These are phyloP conservation scores for Sinotaia quadrata DNA, from an alignment of 2,888 invertebrate species.

Conservation along the genomic window DNA sequence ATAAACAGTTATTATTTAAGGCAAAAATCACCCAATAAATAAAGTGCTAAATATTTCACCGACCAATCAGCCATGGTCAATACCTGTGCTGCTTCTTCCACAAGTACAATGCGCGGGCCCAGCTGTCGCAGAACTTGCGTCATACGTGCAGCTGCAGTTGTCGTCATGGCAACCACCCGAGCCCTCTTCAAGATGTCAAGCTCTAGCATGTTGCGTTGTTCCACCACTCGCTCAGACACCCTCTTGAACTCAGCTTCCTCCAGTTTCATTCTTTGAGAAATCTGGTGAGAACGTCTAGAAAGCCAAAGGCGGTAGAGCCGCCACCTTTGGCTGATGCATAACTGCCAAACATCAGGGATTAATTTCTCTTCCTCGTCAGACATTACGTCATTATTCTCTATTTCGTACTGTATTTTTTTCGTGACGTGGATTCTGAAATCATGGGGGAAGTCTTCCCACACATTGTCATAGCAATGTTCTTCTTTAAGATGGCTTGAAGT, in stretches of 20 bases:
- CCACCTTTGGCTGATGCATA: slow-evolving; percentile 67
- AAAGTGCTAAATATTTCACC: no score
- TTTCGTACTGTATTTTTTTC: neutral
- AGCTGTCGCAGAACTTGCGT: slow-evolving; percentile 34
- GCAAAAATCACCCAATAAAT: no score
- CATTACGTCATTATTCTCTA: slow-evolving; percentile 19
- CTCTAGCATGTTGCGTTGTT: slow-evolving; percentile 20
- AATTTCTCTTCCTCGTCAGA: slow-evolving; percentile 6
- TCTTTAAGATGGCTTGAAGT: no score
- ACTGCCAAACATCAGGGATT: slow-evolving; percentile 45
- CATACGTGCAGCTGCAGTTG: slow-evolving; percentile 41
- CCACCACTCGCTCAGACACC: slow-evolving; percentile 3
- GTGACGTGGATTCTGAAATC: neutral
- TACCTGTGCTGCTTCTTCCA: slow-evolving; percentile 49
- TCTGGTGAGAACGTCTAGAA: neutral
- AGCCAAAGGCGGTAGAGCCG: slow-evolving; percentile 65
- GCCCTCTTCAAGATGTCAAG: slow-evolving; percentile 30
- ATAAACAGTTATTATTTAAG: no score
- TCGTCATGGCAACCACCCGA: slow-evolving; percentile 44
- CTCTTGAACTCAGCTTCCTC: slow-evolving; percentile 1
- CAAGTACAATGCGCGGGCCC: slow-evolving; percentile 36
- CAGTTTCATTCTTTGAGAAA: no score
- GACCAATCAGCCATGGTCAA: neutral
- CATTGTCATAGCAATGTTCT: no score
- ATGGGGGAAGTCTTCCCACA: neutral